A percentile compares a stretch with the other conserved stretches of the same genome.
phyloP scores from a whole-genome alignment of 2,888 invertebrate genomes.

The Sesamia inferens region DNA sequence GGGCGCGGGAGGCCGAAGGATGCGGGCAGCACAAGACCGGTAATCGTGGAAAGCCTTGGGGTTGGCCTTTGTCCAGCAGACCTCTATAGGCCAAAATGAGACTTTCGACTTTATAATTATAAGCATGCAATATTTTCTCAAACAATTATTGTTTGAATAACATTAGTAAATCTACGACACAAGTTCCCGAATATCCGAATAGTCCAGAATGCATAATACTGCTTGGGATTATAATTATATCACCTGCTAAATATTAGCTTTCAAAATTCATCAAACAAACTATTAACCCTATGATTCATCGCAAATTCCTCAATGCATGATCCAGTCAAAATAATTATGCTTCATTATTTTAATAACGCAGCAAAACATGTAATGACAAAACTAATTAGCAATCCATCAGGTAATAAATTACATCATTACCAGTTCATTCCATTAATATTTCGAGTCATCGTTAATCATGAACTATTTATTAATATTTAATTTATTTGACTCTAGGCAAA shows the following conservation, averaged over 20 bases:
- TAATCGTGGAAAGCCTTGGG: too few relatives aligned
- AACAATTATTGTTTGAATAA: neutral
- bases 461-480: neutral
- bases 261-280: neutral
- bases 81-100: neutral
- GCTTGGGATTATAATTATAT: too few relatives aligned
- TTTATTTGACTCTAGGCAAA: conserved; percentile 90
- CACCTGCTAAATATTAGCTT: neutral
- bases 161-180: neutral
- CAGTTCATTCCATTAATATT: neutral
- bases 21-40: too few relatives aligned
- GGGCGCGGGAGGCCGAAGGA: too few relatives aligned
- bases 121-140: neutral
- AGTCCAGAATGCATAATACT: neutral
- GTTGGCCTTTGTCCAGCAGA: too few relatives aligned
- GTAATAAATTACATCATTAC: conserved; percentile 28
- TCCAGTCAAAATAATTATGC: neutral
- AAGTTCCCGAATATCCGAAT: neutral
- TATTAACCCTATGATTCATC: neutral
- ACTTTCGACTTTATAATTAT: neutral
- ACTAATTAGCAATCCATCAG: neutral
- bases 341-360: conserved; percentile 1
- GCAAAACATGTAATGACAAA: conserved; percentile 1
- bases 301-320: neutral
- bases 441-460: neutral